Percentiles rank a stretch among this genome's conserved stretches.
phyloP scores from a whole-genome alignment of 2,113 vertebrate species.

The Oncorhynchus kisutch region DNA sequence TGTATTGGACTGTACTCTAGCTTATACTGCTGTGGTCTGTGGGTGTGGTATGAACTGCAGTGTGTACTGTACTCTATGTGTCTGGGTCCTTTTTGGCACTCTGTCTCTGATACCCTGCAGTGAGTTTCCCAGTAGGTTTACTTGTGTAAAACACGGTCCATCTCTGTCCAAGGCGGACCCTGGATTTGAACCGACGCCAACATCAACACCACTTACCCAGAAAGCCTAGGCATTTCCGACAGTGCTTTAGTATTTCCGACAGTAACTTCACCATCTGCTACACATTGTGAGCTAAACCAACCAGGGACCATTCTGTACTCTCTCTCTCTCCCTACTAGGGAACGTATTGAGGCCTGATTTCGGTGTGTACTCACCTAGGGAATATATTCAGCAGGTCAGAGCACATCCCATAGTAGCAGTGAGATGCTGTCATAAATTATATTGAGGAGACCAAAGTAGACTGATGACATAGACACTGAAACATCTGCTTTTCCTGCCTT shows the following conservation, averaged over 20 bases:
- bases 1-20: too few species aligned
- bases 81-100: too few species aligned
- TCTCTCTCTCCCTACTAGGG: not conserved
- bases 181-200: too few species aligned
- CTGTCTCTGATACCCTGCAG: not conserved
- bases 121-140: not conserved
- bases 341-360: not conserved
- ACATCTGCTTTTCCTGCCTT: constrained; percentile 18
- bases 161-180: too few species aligned
- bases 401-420: constrained; percentile 30
- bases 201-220: too few species aligned
- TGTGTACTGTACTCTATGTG: not conserved
- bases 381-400: constrained; percentile 26
- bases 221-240: too few species aligned
- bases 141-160: too few species aligned
- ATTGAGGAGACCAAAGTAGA: constrained; percentile 7
- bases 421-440: constrained; percentile 26
- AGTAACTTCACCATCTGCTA: too few species aligned
- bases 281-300: not conserved
- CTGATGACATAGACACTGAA: constrained; percentile 2
- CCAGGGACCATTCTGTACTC: constrained; percentile 6
- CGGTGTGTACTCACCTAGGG: constrained; percentile 16
- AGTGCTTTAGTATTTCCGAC: too few species aligned
- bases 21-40: not conserved
- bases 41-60: not conserved